Evolutionary conservation across 2,113 vertebrate species (phyloP).

Genomic region (Oreochromis aureus): DNA sequence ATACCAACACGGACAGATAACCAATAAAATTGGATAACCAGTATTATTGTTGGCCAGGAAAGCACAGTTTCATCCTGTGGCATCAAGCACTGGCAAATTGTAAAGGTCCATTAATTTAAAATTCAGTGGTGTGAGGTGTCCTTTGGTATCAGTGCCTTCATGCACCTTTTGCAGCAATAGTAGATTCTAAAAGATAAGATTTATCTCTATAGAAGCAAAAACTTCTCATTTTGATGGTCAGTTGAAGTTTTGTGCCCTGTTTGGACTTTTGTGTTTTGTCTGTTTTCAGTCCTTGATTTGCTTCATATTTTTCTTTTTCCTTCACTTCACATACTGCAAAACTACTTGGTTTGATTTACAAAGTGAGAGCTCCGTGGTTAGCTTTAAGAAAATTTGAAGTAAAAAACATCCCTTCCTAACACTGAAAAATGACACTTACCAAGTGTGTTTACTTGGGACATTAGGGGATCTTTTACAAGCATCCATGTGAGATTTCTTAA

Average conservation of each 20-base stretch:
- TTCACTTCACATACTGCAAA: background rate
- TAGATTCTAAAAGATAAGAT: background rate
- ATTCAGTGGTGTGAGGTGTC: background rate
- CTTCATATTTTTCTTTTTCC: accelerated
- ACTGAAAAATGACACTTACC: background rate
- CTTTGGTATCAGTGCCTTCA: background rate
- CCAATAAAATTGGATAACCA: background rate
- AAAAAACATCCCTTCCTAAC: background rate
- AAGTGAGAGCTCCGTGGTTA: background rate
- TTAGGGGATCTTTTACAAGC: background rate
- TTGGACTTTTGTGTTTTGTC: background rate
- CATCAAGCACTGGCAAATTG: background rate
- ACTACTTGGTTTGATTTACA: background rate
- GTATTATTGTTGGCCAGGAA: background rate
- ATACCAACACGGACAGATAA: background rate
- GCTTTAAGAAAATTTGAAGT: background rate
- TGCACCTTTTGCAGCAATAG: background rate
- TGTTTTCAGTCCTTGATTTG: background rate
- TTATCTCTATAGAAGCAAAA: background rate
- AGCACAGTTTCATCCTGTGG: background rate
- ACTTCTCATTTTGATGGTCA: background rate
- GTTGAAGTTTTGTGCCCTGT: background rate
- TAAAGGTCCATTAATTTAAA: background rate
- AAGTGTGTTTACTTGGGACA: background rate
- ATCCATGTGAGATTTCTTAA: background rate